Evolutionary conservation across 1,140 invertebrate species (phyloP).

Genomic region (Yoshiicerus persimilis): DNA sequence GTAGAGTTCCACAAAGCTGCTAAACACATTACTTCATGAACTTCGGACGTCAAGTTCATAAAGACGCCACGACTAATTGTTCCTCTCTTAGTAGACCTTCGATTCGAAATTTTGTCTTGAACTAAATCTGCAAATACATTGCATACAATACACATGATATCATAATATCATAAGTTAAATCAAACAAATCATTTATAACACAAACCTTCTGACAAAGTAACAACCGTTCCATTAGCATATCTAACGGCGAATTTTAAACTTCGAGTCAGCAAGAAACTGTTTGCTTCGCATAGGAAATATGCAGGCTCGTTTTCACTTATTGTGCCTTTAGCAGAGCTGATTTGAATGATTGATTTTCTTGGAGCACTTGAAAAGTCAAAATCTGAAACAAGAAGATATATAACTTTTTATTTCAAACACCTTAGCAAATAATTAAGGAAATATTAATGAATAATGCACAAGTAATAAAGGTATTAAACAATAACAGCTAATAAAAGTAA

Average conservation of each 20-base stretch:
- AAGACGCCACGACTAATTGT: neutral
- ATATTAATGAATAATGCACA: neutral
- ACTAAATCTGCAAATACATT: neutral
- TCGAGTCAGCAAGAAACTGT: neutral
- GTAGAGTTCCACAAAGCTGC: neutral
- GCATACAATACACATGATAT: neutral
- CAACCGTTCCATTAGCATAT: neutral
- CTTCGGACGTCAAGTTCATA: neutral
- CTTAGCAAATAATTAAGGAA: neutral
- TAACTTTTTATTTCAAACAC: too few species aligned
- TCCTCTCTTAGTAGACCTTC: neutral
- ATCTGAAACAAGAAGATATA: too few species aligned
- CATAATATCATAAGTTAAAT: neutral
- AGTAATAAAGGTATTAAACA: neutral
- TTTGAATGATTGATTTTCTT: neutral
- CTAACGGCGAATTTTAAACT: neutral
- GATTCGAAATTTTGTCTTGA: neutral
- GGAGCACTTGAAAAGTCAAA: neutral
- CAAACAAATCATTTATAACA: neutral
- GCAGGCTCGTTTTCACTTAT: neutral
- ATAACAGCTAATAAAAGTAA: neutral
- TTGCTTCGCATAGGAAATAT: neutral
- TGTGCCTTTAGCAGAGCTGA: neutral
- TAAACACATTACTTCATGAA: neutral
- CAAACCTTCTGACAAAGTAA: neutral